Evolutionary conservation across 1,140 invertebrate genomes (phyloP).

Genomic region (Antheraea mylitta): DNA sequence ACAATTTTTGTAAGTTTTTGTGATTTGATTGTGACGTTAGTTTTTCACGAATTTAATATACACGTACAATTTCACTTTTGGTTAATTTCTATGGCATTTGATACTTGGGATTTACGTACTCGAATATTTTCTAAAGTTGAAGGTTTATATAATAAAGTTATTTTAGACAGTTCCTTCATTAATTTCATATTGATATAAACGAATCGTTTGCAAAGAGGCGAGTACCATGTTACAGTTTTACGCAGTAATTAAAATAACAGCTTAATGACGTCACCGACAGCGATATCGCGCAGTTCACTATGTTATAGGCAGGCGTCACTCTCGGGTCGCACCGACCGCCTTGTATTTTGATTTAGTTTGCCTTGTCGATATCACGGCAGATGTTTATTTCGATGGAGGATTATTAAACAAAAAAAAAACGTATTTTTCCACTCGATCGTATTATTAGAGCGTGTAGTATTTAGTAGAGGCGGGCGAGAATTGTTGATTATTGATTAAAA

Average conservation of each 20-base stretch:
- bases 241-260: too few relatives aligned
- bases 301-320: not conserved
- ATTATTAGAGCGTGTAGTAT: conserved; percentile 70
- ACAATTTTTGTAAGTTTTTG: too few relatives aligned
- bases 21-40: too few relatives aligned
- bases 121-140: too few relatives aligned
- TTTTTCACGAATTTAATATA: too few relatives aligned
- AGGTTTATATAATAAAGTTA: too few relatives aligned
- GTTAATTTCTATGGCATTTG: too few relatives aligned
- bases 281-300: conserved; percentile 5
- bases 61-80: too few relatives aligned
- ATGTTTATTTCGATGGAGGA: conserved; percentile 66
- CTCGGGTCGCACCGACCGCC: conserved; percentile 38
- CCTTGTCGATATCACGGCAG: conserved; percentile 51
- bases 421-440: conserved; percentile 77
- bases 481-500: conserved; percentile 78
- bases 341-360: conserved; percentile 55
- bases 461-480: conserved; percentile 61
- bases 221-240: too few relatives aligned
- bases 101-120: too few relatives aligned
- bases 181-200: too few relatives aligned
- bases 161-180: too few relatives aligned
- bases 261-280: not conserved
- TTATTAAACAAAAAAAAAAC: conserved; percentile 44
- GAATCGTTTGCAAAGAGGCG: conserved; percentile 13